Evolutionary conservation across 2,888 invertebrate species (phyloP), one percentile per base, ranked within the genome.

Genomic region (Drosophila barbarae): DNA sequence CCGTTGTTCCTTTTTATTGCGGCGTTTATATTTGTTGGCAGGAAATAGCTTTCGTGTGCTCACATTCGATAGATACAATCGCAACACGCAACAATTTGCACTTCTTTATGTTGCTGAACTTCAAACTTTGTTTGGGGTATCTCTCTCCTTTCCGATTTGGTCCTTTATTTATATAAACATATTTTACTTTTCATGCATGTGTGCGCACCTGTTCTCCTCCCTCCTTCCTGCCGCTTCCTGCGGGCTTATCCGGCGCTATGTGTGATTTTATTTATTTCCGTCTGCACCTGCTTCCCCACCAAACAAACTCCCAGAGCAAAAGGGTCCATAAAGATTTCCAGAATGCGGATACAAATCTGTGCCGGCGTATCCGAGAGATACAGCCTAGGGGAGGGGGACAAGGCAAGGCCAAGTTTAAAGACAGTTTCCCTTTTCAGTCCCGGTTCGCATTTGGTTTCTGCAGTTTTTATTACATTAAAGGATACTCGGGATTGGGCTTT

Each of bases 31-130:
- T 82, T 82, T 84, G 82, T 71, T 84, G 84, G 66, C 84, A 84
- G 82, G 79, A 82, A 82, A 82, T 67, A 65, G 67, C 83, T 79
- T 82, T 77, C 79, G 75, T 80, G 67, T 69, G 73, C 69, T 68
- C 65, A 54, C 65, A 73, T 77, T 79, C 77, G 72, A 79, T 84
- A 79, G 79, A 79, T 80, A 84, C 73, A 83, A 84, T 79, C 76
- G 80, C 72, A 79, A 58, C 85, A 81, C 85, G 81, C 81, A 81
- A 84, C 81, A 81, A 81, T 81, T 81, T 84, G 80, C 81, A 81
- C 85, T 82, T 82, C 81, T 84, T 84, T 82, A 79, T 83, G 74
- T 65, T 68, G 67, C 61, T 68, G 71, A 82, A 83, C 79, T 79
- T 79, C 80, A 81, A 84, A 84, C 68, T 69, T 69, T 52, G 58